These are phyloP conservation scores for Drosophila nigrodunni DNA, from an alignment of 1,140 invertebrate species.

Conservation along the genomic window DNA sequence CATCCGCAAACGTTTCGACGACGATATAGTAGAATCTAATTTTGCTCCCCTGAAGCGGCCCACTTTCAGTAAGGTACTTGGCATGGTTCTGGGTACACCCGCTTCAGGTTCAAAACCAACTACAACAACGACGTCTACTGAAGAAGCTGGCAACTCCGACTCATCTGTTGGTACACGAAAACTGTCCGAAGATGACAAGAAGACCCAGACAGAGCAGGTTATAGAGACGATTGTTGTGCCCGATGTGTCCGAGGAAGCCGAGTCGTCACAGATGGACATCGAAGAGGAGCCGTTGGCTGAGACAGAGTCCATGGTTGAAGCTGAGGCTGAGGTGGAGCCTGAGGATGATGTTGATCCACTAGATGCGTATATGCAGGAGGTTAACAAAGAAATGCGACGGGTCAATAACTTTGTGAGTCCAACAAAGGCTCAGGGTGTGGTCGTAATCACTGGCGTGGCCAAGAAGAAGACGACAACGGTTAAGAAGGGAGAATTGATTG, in stretches of 20 bases:
- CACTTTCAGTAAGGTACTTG: slow-evolving; percentile 64
- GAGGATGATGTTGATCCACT: slow-evolving; percentile 96
- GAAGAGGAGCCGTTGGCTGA: background rate
- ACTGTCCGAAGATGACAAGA: background rate
- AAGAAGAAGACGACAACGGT: slow-evolving; percentile 92
- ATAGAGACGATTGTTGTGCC: background rate
- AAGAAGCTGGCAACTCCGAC: background rate
- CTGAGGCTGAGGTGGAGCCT: slow-evolving; percentile 37
- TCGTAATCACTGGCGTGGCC: slow-evolving; percentile 95
- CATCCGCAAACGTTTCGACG: slow-evolving; percentile 85
- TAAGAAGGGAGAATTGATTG: slow-evolving; percentile 95
- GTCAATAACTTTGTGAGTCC: slow-evolving; percentile 89
- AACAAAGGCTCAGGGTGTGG: slow-evolving; percentile 85
- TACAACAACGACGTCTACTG: background rate
- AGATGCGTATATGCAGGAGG: slow-evolving; percentile 97
- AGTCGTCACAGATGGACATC: background rate
- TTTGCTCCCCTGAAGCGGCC: slow-evolving; percentile 66
- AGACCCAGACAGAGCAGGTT: background rate
- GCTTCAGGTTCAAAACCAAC: background rate
- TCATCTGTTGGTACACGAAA: background rate
- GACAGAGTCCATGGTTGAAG: too few relatives aligned
- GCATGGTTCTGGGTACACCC: slow-evolving; percentile 37
- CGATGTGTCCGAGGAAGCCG: background rate
- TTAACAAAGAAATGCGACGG: slow-evolving; percentile 93
- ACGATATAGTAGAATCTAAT: slow-evolving; percentile 87